Base-by-base conservation (phyloP, 2,113 vertebrate genomes). In the Vanacampus margaritifer region DNA sequence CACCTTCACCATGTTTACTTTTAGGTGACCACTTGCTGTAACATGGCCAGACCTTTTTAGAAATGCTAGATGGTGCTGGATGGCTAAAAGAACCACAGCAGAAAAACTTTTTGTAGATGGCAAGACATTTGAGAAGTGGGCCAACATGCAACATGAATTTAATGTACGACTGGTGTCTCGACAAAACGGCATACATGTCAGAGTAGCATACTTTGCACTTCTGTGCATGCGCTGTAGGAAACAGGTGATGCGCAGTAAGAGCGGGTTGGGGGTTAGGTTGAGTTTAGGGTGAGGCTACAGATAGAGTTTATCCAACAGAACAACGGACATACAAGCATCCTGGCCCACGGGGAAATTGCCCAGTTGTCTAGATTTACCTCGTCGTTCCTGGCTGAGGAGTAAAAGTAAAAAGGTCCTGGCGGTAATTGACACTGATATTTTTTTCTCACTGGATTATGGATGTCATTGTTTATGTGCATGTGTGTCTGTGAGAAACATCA, bases 401-500 rank as follows among this genome's bases (percentile, higher is more conserved):
- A 37, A 60, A 37, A 39, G 36, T 23, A 61, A 23, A 39, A 61
- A 61, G 59, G 59, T 61, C 59, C 36, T 21, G n/a, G 24, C 14
- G 12, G 12, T 61, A 62, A 62, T 43, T 62, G 23, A 43, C 43
- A 62, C 35, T 32, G 28, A 32, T 32, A 45, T 73, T 46, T 85
- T 89, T 84, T 86, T 82, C 65, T 82, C 75, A 78, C 82, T 75
- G 79, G 88, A 86, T 89, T 84, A 87, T 74, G 54, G 74, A 79
- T 82, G 83, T 89, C 84, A 88, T 76, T 83, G 79, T 23, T 21
- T n/a, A 21, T 3, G n/a, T n/a, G 51, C 17, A 7, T 57, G 54
- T 57, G 54, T 32, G 16, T 28, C 26, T 32, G 16, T 6, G 16
- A n/a, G 79, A 84, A 82, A 83, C 85, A 86, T 84, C 79, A 72